Conservation (phyloP, 1,140 invertebrate genomes). For the Drosophila micromelanica region DNA sequence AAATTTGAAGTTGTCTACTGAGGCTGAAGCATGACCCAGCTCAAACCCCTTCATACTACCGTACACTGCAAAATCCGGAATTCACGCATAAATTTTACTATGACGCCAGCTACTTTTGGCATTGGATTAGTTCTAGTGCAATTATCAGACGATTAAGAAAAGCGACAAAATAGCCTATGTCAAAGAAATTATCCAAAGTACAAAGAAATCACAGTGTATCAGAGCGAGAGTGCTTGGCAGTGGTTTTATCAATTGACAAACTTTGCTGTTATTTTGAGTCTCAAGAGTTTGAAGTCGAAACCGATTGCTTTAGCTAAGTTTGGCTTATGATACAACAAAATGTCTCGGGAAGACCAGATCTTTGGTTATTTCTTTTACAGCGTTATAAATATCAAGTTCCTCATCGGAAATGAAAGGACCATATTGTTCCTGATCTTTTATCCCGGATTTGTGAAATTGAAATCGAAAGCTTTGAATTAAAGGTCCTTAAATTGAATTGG, state of each 20-base stretch:
- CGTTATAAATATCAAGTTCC: background rate
- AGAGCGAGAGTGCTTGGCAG: background rate
- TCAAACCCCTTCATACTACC: too few species aligned
- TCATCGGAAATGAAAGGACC: background rate
- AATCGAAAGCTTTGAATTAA: too few species aligned
- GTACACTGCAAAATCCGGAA: too few species aligned
- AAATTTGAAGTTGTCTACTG: too few species aligned
- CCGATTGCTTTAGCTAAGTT: background rate
- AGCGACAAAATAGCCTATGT: background rate
- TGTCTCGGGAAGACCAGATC: background rate
- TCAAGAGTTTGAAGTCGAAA: background rate
- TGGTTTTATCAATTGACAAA: background rate
- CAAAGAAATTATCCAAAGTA: background rate
- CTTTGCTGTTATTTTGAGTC: background rate
- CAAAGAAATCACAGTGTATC: background rate
- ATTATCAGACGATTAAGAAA: background rate
- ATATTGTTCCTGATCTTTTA: too few species aligned
- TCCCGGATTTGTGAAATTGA: too few species aligned
- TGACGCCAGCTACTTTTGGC: too few species aligned
- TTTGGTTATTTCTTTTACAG: background rate
- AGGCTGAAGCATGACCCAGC: too few species aligned
- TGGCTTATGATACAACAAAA: slow-evolving; percentile 1
- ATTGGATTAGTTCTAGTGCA: background rate
- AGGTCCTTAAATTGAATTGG: too few species aligned
- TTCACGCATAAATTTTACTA: too few species aligned